These are phyloP conservation scores for Theristicus caerulescens DNA, from an alignment of 2,113 vertebrate genomes.

Conservation along the genomic window DNA sequence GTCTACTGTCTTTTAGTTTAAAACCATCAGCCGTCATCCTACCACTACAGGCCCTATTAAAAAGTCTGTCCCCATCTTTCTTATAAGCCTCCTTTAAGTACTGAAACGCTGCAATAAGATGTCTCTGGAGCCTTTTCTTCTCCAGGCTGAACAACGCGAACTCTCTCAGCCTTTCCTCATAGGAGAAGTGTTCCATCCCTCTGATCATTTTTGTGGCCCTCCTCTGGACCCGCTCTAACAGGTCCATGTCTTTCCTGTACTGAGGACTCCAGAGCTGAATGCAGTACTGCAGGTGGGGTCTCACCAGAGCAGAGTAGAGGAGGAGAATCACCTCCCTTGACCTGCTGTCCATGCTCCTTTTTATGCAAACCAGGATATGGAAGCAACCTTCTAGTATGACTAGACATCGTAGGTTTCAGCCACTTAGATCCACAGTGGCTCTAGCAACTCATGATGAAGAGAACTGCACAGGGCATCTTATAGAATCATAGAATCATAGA, in stretches of 20 bases:
- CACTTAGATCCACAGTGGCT: background rate
- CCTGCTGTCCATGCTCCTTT: fast-evolving
- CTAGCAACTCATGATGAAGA: background rate
- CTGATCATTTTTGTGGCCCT: background rate
- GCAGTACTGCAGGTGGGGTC: background rate
- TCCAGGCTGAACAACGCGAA: background rate
- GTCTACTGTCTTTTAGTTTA: background rate
- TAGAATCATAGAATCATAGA: too few relatives aligned
- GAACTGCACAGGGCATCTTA: background rate
- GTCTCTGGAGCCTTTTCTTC: background rate
- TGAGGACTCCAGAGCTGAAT: fast-evolving
- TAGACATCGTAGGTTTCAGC: background rate
- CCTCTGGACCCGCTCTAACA: background rate
- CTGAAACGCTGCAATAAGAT: background rate
- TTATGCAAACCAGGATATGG: background rate
- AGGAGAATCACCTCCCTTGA: background rate
- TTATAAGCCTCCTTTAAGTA: background rate
- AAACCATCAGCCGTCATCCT: background rate
- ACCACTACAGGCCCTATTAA: background rate
- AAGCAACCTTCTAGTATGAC: background rate
- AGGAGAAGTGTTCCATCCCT: background rate
- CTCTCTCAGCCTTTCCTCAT: background rate
- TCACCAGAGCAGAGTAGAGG: background rate
- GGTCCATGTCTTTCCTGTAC: fast-evolving
- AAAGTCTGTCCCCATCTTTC: background rate